A percentile compares a stretch with the other conserved stretches of the same genome.
These are phyloP conservation scores for Belonocnema kinseyi DNA, from an alignment of 1,140 invertebrate species.

Conservation along the genomic window DNA sequence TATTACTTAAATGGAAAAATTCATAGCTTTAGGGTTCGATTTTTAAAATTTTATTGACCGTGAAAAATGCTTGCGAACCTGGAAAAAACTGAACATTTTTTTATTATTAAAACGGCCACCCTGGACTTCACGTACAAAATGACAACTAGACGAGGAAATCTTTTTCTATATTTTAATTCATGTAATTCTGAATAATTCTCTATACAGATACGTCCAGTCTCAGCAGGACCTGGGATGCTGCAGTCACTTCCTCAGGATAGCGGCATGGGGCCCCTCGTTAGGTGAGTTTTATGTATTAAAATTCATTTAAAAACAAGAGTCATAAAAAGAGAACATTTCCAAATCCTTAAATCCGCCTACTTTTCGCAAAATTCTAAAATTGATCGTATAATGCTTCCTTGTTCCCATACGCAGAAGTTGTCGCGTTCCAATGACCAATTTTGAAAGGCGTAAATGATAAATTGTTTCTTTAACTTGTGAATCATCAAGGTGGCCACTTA, in stretches of 20 bases:
- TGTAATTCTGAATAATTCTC: slow-evolving; percentile 39
- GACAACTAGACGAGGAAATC: neutral
- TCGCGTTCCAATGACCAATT: no score
- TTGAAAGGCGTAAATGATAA: no score
- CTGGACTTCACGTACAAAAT: neutral
- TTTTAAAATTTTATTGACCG: no score
- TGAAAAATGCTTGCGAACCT: no score
- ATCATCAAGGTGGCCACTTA: neutral
- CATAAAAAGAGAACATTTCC: neutral
- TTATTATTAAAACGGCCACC: no score
- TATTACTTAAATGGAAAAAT: no score
- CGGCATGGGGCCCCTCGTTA: slow-evolving; percentile 77
- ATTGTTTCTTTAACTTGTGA: no score
- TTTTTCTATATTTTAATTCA: slow-evolving; percentile 33
- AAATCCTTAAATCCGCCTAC: neutral
- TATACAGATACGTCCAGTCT: slow-evolving; percentile 80
- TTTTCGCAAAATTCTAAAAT: neutral
- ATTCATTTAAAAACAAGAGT: neutral
- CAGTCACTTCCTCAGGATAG: slow-evolving; percentile 75
- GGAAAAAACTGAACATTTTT: no score
- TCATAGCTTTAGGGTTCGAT: no score
- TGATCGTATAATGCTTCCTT: neutral
- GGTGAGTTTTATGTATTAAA: slow-evolving; percentile 65
- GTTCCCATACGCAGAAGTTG: no score
- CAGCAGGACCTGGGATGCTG: slow-evolving; percentile 77